Base-by-base conservation (phyloP, 2,888 invertebrate species). In the Allophyes oxyacanthae region DNA sequence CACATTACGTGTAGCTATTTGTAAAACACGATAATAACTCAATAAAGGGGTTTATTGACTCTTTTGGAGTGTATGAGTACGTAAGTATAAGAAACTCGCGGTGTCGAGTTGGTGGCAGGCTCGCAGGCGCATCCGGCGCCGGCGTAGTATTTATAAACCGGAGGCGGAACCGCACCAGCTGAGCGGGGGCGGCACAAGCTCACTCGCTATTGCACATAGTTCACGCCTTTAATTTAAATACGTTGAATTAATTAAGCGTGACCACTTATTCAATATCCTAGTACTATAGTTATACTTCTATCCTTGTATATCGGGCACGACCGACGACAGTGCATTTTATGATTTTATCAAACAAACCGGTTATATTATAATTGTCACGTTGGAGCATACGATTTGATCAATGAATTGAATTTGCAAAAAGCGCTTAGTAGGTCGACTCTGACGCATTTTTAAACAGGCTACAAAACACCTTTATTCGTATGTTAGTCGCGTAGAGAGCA, bases 91-190 rank as follows among this genome's bases (percentile, higher is more conserved):
- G 78, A 75, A 65, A 71, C 75, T 42, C 41, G 41, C 41, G 10
- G 75, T 75, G 68, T 62, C 54, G 71, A 72, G 68, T 72, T 75
- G 76, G 67, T 64, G 80, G 81, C 79, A 77, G 75, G 75, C 75
- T 76, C 78, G 74, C 74, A 72, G 79, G 77, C 80, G 87, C 88
- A 90, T 91, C 92, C 91, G 91, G 91, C 90, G 89, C 89, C 88
- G 85, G 81, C 81, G 79, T 82, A 71, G 86, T 92, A 91, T 91
- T 91, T 89, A 90, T 92, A 92, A 88, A 90, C 87, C 88, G 89
- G 88, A 88, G 90, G 89, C 90, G 91, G 83, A 81, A 80, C 81
- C 64, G 77, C 79, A 81, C 78, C 82, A 80, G 82, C 81, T 78
- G 83, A 80, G 85, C 81, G 85, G 82, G 84, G 80, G 83, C 85